Base-by-base conservation (phyloP, 2,888 invertebrate species). In the Cistogaster globosa region DNA sequence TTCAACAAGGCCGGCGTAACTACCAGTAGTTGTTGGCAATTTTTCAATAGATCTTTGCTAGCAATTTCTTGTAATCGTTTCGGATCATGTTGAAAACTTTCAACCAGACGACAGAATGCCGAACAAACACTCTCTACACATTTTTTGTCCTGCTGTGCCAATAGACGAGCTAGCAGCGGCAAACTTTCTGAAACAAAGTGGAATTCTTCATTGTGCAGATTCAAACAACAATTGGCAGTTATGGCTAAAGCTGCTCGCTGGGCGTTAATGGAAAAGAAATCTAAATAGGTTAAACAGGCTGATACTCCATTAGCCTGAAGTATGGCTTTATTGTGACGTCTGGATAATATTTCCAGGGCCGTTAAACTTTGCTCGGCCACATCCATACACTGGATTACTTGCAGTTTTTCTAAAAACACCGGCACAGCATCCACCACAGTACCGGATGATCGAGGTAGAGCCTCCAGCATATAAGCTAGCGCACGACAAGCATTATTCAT, bases 401-500 rank as follows among this genome's bases (percentile, higher is more conserved):
- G 98, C 79, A 99, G 94, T 93, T 98, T 99, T 93, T 99, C 98
- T 77, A 99, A 94, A 93, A 99, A 98, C 0, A 98, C 97, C 1
- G 99, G 99, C 81, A 99, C 98, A 2, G 99, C 99, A 90, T 99
- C 97, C 2, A 98, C 97, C 12, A 99, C 98, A 2, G 99, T 97
- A 26, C 97, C 96, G 67, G 98, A 98, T 51, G 99, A 98, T 82
- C 99, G 95, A 0, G 99, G 99, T 88, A 99, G 92, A 0, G 99
- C 98, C 93, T 99, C 99, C 95, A 99, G 96, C 98, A 99, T 99
- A 93, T 99, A 99, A 0, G 99, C 99, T 53, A 99, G 94, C 0
- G 99, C 99, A 57, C 99, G 96, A 91, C 99, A 99, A 0, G 99
- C 99, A 92, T 99, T 98, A 92, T 99, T 98, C 99, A 99, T 99